Base-by-base conservation (phyloP, 2,888 invertebrate genomes). In the Crioceris asparagi region DNA sequence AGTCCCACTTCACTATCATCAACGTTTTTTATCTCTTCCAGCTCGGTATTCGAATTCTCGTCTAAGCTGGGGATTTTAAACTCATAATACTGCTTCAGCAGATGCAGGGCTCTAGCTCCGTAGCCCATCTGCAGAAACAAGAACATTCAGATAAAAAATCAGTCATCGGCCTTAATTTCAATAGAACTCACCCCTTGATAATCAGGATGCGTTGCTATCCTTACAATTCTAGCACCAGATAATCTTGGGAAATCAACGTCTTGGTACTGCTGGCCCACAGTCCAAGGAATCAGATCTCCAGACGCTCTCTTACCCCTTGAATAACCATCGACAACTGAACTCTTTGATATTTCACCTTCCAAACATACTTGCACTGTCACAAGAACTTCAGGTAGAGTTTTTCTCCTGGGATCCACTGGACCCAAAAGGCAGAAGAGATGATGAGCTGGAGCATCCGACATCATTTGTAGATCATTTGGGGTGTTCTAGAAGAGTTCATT, bases 211-310 rank as follows among this genome's bases (percentile, higher is more conserved):
- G 97, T 96, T 4, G 98, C 98, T 47, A 98, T 93, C 46, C 98
- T 74, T 1, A 99, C 91, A 43, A 99, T 74, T 44, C 98, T 73
- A 1, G 88, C 91, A 1, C 98, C 98, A 19, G 78, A 70, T 1
- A 98, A 68, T 38, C 81, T 77, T 0, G 94, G 91, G 64, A 98
- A 99, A 61, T 94, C 85, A 42, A 78, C 74, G 62, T 98, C 96
- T 36, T 91, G 87, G 65, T 83, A 94, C 64, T 97, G 94, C 57
- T 97, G 96, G 4, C 92, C 87, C 3, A 99, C 71, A 36, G 94
- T 96, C 98, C 98, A 99, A 0, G 98, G 98, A 49, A 99, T 93
- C 8, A 99, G 71, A 67, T 99, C 98, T 0, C 98, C 98, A 4
- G 92, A 81, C 0, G 94, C 91, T 53, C 90, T 78, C 53, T 84